A percentile compares a stretch with the other conserved stretches of the same genome.
Evolutionary conservation across 2,797 vertebrate genomes (phyloP).

Genomic region (Argentina silus): DNA sequence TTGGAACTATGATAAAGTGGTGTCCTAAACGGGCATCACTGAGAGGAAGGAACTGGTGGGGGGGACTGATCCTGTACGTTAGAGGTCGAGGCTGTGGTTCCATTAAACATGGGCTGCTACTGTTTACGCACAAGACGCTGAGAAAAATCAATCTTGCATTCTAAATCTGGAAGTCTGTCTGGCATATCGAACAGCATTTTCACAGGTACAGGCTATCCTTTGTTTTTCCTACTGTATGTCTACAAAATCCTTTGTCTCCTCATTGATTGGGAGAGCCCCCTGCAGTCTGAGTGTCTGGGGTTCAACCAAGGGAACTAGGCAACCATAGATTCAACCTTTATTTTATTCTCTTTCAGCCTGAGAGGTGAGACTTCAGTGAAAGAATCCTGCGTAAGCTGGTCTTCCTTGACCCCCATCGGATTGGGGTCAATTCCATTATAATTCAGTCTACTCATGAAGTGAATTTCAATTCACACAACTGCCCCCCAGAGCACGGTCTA

Average conservation of each 20-base stretch:
- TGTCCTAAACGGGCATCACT: too few species aligned
- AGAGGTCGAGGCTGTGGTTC: too few species aligned
- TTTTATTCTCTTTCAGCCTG: not conserved
- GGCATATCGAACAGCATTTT: not conserved
- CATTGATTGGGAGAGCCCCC: slow-evolving; percentile 23
- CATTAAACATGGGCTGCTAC: not conserved
- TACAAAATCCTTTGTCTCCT: slow-evolving; percentile 41
- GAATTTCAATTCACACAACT: too few species aligned
- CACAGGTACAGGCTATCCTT: not conserved
- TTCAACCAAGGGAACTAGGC: not conserved
- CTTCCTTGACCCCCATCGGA: not conserved
- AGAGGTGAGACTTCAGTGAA: not conserved
- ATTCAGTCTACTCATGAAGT: too few species aligned
- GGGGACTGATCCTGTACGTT: too few species aligned
- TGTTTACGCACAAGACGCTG: not conserved
- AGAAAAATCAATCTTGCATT: not conserved
- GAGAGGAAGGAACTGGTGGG: too few species aligned
- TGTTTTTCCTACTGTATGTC: slow-evolving; percentile 38
- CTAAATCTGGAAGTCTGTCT: not conserved
- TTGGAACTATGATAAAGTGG: too few species aligned
- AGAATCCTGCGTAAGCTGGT: not conserved
- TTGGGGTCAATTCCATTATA: too few species aligned
- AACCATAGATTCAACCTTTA: not conserved
- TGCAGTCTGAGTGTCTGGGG: slow-evolving; percentile 10
- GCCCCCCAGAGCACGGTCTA: too few species aligned